phyloP scores from a whole-genome alignment of 1,140 invertebrate genomes.

The Trialeurodes vaporariorum region DNA sequence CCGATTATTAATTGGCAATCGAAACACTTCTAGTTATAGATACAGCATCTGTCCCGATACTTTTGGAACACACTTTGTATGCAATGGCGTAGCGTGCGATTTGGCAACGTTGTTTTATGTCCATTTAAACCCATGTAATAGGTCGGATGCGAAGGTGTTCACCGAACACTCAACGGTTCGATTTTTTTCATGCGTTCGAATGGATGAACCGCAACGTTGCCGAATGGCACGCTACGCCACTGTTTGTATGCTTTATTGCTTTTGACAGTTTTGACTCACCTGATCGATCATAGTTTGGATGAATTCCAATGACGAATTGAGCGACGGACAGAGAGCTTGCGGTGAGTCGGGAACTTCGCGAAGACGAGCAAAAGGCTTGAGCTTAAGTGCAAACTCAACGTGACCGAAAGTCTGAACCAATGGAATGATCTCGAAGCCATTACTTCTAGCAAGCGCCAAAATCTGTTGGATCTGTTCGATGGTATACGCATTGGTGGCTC shows the following conservation, averaged over 20 bases:
- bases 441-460: slow-evolving; percentile 46
- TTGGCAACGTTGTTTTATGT: no score
- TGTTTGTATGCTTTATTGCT: background rate
- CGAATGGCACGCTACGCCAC: no score
- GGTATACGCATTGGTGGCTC: slow-evolving; percentile 66
- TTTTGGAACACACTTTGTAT: no score
- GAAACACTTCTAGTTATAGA: background rate
- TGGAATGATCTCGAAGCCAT: slow-evolving; percentile 51
- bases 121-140: no score
- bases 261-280: slow-evolving; percentile 36
- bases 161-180: no score
- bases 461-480: slow-evolving; percentile 52
- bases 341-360: slow-evolving; percentile 36
- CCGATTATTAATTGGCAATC: background rate
- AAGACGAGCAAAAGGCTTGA: slow-evolving; percentile 40
- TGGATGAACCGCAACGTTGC: no score
- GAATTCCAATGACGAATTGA: slow-evolving; percentile 53
- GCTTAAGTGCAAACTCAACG: slow-evolving; percentile 50
- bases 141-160: no score
- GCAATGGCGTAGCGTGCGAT: no score
- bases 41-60: background rate
- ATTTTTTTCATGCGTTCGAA: no score
- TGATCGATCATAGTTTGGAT: slow-evolving; percentile 73
- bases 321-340: slow-evolving; percentile 27
- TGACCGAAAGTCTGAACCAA: slow-evolving; percentile 61